A percentile compares a stretch with the other conserved stretches of the same genome.
Evolutionary conservation across 2,797 vertebrate species (phyloP).

Genomic region (Lemur catta): DNA sequence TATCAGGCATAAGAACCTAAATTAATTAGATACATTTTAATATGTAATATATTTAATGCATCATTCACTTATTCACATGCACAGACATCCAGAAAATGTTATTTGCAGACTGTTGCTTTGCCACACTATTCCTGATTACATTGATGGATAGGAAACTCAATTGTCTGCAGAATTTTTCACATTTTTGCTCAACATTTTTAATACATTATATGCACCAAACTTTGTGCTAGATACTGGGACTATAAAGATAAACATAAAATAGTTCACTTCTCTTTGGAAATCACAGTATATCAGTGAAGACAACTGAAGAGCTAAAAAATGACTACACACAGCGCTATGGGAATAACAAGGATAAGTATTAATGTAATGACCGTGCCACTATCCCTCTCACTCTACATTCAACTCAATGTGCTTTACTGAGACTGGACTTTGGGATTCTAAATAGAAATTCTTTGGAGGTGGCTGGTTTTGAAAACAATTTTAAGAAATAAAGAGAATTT

Average conservation of each 20-base stretch:
- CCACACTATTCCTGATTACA: background rate
- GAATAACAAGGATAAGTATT: background rate
- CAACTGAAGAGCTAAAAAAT: background rate
- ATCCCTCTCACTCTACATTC: background rate
- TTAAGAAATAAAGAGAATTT: background rate
- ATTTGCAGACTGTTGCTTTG: background rate
- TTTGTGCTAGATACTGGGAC: background rate
- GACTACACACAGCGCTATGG: background rate
- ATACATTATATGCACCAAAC: background rate
- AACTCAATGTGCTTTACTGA: background rate
- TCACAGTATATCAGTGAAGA: background rate
- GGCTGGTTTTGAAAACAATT: background rate
- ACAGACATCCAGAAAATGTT: background rate
- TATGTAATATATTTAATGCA: conserved; percentile 8
- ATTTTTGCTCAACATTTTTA: background rate
- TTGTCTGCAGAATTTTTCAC: background rate
- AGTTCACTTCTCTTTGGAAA: background rate
- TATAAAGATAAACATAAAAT: background rate
- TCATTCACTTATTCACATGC: background rate
- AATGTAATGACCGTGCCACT: too few relatives aligned
- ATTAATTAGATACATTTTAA: conserved; percentile 58
- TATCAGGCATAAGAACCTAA: conserved; percentile 48
- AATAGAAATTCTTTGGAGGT: background rate
- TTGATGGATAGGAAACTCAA: background rate
- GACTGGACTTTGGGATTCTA: background rate